A percentile compares a stretch with the other conserved stretches of the same genome.
Evolutionary conservation across 2,888 invertebrate genomes (phyloP).

Genomic region (Rhamphomyia laevipes): DNA sequence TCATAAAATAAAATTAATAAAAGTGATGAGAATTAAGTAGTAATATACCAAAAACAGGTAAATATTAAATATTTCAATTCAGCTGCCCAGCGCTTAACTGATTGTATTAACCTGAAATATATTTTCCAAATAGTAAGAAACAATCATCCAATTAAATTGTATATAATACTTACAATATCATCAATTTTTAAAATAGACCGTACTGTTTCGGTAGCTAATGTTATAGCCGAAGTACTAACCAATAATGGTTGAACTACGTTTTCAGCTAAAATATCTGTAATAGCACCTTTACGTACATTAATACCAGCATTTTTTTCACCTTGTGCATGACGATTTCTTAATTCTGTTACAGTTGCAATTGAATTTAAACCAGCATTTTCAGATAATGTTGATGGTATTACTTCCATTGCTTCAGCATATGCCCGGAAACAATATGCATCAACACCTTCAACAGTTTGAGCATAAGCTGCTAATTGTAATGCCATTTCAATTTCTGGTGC

Average conservation of each 20-base stretch:
- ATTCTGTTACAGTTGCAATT: conserved; percentile 91
- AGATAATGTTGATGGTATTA: conserved; percentile 81
- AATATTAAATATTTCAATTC: not conserved
- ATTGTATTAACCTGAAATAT: conserved; percentile 27
- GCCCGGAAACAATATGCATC: conserved; percentile 93
- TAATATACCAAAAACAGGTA: conserved; percentile 5
- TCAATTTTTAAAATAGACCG: conserved; percentile 98
- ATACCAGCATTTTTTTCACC: conserved; percentile 83
- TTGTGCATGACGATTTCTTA: conserved; percentile 84
- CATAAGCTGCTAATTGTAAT: conserved; percentile 64
- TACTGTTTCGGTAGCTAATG: conserved; percentile 91
- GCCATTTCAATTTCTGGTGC: conserved; percentile 95
- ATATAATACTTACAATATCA: conserved; percentile 69
- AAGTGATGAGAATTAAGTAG: conserved; percentile 7
- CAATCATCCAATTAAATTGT: not conserved
- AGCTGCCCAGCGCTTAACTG: conserved; percentile 18
- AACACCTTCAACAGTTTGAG: conserved; percentile 77
- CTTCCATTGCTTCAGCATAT: conserved; percentile 91
- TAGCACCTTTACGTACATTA: conserved; percentile 91
- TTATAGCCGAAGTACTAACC: conserved; percentile 87
- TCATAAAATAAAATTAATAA: conserved; percentile 4
- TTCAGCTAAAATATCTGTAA: conserved; percentile 94
- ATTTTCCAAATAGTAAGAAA: not conserved
- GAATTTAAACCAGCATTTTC: conserved; percentile 84
- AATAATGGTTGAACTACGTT: conserved; percentile 95